Base-by-base conservation (phyloP, 1,140 invertebrate genomes). In the Drosophila santomea region DNA sequence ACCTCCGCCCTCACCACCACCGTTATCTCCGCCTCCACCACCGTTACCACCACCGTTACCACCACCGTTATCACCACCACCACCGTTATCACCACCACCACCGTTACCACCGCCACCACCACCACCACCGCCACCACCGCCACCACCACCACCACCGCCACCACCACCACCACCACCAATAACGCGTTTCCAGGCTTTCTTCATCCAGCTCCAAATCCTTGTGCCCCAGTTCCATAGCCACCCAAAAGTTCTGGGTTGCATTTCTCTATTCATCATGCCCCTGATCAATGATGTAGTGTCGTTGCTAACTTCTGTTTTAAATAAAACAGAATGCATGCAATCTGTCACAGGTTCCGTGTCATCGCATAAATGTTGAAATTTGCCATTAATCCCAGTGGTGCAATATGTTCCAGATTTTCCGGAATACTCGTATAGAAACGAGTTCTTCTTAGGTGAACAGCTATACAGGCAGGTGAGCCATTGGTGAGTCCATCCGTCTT, bases 401-500 rank as follows among this genome's bases (percentile, higher is more conserved):
- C 55, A 57, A 14, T 5, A n/a, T 15, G 1, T 1, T 28, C 15
- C 55, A 6, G 55, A 15, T 5, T 20, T 14, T n/a, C 12, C 2
- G n/a, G 55, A 2, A 3, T 8, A 28, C 39, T 32, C 15, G 15
- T 44, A 57, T 0, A 32, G 2, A 1, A 14, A 0, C 1, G n/a
- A 1, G 41, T 57, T 10, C 1, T 32, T 44, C 4, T 44, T 8
- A 4, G 55, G 39, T 14, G 55, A 32, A 32, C 55, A 57, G 15
- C 55, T 32, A 25, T 57, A 57, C 6, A 45, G 25, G 7, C 55
- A 57, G 6, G 25, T 6, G 1, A 57, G 15, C 55, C 55, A 57
- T 28, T 57, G 38, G n/a, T 57, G 23, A 7, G n/a, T 32, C 25
- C 10, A 44, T 14, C 39, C 55, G 25, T n/a, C 25, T 1, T 20